Base-by-base conservation (phyloP, 2,797 vertebrate genomes). In the Galagoides demidoff region DNA sequence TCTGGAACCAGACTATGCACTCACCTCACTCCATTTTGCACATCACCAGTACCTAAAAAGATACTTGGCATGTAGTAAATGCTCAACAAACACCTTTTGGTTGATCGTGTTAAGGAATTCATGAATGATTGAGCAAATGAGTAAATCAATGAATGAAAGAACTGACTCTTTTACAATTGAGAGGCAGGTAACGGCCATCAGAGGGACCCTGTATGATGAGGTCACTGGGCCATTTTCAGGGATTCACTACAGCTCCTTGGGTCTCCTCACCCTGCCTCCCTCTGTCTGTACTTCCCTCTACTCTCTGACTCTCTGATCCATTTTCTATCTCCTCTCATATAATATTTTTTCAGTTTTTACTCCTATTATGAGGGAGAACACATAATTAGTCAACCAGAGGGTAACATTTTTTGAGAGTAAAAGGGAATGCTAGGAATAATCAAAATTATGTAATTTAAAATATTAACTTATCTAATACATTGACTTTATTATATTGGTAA, bases 391-490 rank as follows among this genome's bases (percentile, higher is more conserved):
- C 37, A 94, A 79, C 22, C 10, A 81, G 73, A 94, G n/a, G 9
- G 19, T 31, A 27, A n/a, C 7, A 37, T 77, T 87, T 88, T 70
- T 70, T 74, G 23, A 63, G 27, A 81, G 34, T 74, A 68, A 96
- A 45, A 83, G 34, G 37, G 22, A 73, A 19, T 55, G 9, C 27
- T 66, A 71, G 34, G 31, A 83, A 83, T 55, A 93, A 94, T 63
- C 10, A 89, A 91, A 95, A 59, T 84, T 77, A 27, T 19, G 13
- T 64, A 61, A 87, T 49, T 76, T 61, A 77, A 94, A 90, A 92
- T 81, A 74, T 59, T 73, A 81, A 73, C 52, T 39, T 95, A 85
- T 59, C 34, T 52, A 92, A 73, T 61, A 88, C 2, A 55, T 34
- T 49, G 31, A 92, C 31, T 84, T 83, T 57, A 82, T 17, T 70